Evolutionary conservation across 1,140 invertebrate genomes (phyloP).

Genomic region (Brachionus rotundiformis): DNA sequence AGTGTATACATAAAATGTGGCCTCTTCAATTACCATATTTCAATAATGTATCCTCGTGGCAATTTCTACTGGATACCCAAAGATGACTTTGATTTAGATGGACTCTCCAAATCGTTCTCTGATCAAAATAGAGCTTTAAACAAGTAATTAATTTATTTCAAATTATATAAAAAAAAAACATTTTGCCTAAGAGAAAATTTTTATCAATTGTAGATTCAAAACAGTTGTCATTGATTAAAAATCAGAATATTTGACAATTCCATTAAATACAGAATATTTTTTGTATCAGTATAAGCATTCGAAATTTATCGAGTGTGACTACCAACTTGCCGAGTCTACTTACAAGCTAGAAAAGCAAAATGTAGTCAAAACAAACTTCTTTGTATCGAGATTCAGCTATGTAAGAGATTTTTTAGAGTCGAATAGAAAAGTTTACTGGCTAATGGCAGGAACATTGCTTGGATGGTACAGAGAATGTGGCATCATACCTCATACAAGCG

Average conservation of each 20-base stretch:
- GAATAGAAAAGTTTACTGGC: not conserved
- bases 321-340: not conserved
- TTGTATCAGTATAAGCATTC: not conserved
- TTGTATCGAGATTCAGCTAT: not conserved
- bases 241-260: not conserved
- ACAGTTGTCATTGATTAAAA: not conserved
- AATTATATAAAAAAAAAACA: not conserved
- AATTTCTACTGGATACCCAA: conserved; percentile 8
- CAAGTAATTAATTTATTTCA: not conserved
- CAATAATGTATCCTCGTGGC: conserved; percentile 4
- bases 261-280: not conserved
- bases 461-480: conserved; percentile 31
- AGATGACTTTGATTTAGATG: not conserved
- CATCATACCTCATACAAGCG: not conserved
- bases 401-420: not conserved
- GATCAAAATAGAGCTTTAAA: not conserved
- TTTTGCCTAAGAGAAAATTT: too few relatives aligned
- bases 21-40: not conserved
- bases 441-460: not conserved
- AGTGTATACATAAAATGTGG: not conserved
- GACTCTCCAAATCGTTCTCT: not conserved
- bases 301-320: not conserved
- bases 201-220: conserved; percentile 2
- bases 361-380: not conserved
- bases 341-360: not conserved